Conservation (phyloP, 2,113 vertebrate species). For the Cololabis saira region DNA sequence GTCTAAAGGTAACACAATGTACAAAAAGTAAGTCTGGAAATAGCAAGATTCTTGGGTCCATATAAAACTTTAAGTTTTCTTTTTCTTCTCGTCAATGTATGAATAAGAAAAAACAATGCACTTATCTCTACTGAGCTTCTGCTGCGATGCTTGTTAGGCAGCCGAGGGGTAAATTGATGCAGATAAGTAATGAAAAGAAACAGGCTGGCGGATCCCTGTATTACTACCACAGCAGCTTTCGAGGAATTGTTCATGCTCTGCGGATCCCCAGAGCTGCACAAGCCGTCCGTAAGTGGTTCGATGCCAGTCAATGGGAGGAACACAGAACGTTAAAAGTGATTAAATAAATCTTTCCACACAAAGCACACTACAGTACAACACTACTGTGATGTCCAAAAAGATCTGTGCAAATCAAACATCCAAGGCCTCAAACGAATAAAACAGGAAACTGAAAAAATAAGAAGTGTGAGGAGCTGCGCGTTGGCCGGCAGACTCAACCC, state of each 20-base stretch:
- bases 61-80: conserved; percentile 75
- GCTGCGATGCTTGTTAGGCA: conserved; percentile 74
- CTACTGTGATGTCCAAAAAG: conserved; percentile 63
- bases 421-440: conserved; percentile 21
- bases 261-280: conserved; percentile 44
- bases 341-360: conserved; percentile 71
- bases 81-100: conserved; percentile 52
- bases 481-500: conserved; percentile 51
- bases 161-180: conserved; percentile 73
- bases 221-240: conserved; percentile 62
- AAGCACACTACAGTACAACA: conserved; percentile 76
- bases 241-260: conserved; percentile 57
- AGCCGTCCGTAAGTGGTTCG: conserved; percentile 52
- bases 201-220: conserved; percentile 64
- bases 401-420: conserved; percentile 46
- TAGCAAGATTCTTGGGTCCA: conserved; percentile 79
- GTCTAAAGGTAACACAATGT: conserved; percentile 85
- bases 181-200: conserved; percentile 73
- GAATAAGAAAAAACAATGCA: conserved; percentile 83
- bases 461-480: conserved; percentile 29
- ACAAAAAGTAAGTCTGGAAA: conserved; percentile 85
- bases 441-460: conserved; percentile 34
- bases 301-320: conserved; percentile 55
- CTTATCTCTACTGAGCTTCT: conserved; percentile 79
- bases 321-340: conserved; percentile 46